Evolutionary conservation across 2,888 invertebrate species (phyloP).

Genomic region (Shargacucullia verbasci): DNA sequence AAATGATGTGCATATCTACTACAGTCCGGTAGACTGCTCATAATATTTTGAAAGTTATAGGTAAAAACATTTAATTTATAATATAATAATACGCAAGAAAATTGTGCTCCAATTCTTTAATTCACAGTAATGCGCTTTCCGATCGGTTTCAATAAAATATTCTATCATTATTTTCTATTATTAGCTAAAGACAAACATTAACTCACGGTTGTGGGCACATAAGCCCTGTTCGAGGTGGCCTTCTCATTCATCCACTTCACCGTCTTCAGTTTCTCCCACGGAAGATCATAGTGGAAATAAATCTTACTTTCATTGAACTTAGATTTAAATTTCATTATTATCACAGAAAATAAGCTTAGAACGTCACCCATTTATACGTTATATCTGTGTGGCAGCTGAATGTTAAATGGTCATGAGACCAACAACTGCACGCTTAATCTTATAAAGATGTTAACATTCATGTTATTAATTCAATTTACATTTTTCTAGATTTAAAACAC

Average conservation of each 20-base stretch:
- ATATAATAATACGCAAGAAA: too few species aligned
- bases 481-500: constrained; percentile 66
- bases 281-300: constrained; percentile 83
- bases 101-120: background rate
- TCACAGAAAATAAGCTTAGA: constrained; percentile 86
- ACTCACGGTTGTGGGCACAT: constrained; percentile 93
- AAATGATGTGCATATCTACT: too few species aligned
- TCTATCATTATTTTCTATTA: constrained; percentile 20
- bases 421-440: constrained; percentile 69
- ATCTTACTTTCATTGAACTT: constrained; percentile 85
- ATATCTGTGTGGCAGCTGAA: constrained; percentile 63
- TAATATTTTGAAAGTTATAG: too few species aligned
- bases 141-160: constrained; percentile 6
- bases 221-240: constrained; percentile 93
- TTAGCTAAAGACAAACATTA: constrained; percentile 19
- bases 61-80: too few species aligned
- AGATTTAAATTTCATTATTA: constrained; percentile 88
- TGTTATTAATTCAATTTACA: constrained; percentile 78
- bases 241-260: constrained; percentile 95
- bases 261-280: constrained; percentile 81
- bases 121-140: background rate
- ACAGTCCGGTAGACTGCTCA: too few species aligned
- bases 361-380: constrained; percentile 84
- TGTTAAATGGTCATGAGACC: constrained; percentile 82
- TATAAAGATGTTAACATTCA: constrained; percentile 72